Evolutionary conservation across 2,113 vertebrate species (phyloP).

Genomic region (Psilopsiagon aymara): DNA sequence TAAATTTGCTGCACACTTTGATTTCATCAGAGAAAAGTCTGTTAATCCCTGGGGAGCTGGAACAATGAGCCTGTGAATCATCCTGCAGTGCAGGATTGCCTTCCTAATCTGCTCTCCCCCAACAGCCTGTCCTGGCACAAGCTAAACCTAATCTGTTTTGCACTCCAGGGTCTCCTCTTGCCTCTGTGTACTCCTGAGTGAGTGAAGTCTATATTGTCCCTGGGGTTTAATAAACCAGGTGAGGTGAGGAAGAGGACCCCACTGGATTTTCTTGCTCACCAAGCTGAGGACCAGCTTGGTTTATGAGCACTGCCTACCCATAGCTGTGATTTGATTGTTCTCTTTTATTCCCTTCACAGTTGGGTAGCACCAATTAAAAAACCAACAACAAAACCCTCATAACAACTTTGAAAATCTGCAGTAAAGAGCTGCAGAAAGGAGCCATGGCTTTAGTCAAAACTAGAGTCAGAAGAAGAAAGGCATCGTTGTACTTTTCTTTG

Average conservation of each 20-base stretch:
- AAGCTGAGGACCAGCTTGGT: neutral
- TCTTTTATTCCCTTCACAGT: constrained; percentile 26
- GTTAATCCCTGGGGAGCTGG: neutral
- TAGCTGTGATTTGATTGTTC: neutral
- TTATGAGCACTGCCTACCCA: neutral
- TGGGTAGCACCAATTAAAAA: neutral
- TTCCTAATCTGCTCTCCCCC: neutral
- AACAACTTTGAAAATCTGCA: constrained; percentile 14
- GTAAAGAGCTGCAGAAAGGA: neutral
- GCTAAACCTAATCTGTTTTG: neutral
- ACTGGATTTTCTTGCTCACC: neutral
- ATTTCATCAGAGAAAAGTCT: neutral
- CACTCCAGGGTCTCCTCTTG: neutral
- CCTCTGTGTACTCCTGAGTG: neutral
- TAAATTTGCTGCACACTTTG: neutral
- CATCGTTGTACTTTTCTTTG: neutral
- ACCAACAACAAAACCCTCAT: neutral
- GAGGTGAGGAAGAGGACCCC: neutral
- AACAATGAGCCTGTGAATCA: neutral
- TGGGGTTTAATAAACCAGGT: neutral
- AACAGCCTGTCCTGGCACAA: neutral
- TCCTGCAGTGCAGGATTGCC: neutral
- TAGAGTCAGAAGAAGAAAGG: neutral
- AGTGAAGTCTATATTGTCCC: neutral
- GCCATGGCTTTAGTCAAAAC: constrained; percentile 2